Evolutionary conservation across 2,888 invertebrate genomes (phyloP).

Genomic region (Lasioglossum calceatum): DNA sequence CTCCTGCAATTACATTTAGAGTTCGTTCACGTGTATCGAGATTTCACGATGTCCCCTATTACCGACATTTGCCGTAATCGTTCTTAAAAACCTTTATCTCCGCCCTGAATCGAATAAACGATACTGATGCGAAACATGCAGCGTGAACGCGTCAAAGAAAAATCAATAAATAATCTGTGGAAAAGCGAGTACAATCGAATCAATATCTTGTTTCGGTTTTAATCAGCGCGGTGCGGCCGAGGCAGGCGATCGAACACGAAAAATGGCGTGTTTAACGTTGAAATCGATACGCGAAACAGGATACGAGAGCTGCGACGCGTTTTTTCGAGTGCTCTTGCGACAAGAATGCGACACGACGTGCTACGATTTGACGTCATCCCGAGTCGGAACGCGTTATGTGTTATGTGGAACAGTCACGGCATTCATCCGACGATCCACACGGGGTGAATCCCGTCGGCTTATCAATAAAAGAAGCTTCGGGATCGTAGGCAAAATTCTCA

Average conservation of each 20-base stretch:
- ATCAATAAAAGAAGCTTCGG: slow-evolving; percentile 51
- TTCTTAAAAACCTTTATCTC: too few species aligned
- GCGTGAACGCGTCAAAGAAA: not conserved
- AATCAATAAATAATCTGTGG: not conserved
- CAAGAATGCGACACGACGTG: slow-evolving; percentile 60
- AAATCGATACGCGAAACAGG: slow-evolving; percentile 58
- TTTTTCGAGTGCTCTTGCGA: slow-evolving; percentile 51
- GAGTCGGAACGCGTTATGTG: slow-evolving; percentile 48
- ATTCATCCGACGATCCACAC: slow-evolving; percentile 60
- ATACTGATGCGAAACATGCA: too few species aligned
- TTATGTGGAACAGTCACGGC: slow-evolving; percentile 59
- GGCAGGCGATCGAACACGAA: slow-evolving; percentile 6
- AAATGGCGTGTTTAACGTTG: slow-evolving; percentile 3
- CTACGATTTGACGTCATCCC: slow-evolving; percentile 62
- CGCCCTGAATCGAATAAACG: too few species aligned
- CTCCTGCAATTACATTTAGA: too few species aligned
- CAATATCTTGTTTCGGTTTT: not conserved
- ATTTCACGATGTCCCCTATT: too few species aligned
- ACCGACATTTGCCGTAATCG: too few species aligned
- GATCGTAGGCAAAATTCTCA: slow-evolving; percentile 20
- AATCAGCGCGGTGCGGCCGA: not conserved
- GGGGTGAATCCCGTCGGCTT: slow-evolving; percentile 46
- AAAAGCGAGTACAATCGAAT: not conserved
- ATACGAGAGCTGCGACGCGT: slow-evolving; percentile 42
- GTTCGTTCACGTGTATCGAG: too few species aligned